Evolutionary conservation across 2,888 invertebrate genomes (phyloP), one percentile per base, ranked within the genome.

Genomic region (Salticus scenicus): DNA sequence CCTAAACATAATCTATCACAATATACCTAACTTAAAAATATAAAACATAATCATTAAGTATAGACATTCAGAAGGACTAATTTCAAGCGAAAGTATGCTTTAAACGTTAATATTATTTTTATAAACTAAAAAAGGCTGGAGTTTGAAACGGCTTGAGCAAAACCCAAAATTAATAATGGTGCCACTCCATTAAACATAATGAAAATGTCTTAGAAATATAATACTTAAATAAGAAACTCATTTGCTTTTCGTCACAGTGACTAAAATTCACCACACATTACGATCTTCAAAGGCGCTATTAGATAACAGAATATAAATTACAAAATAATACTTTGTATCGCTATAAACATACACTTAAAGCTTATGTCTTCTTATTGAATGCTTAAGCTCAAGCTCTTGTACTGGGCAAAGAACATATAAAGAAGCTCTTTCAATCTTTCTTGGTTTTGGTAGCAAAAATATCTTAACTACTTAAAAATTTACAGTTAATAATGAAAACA

Each of bases 381-480:
- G 77, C 72, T 84, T 70, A 83, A 83, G 76, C 72, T 83, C 83
- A 84, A 84, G 83, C 83, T 84, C 83, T 77, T 84, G 57, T 84
- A 84, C 77, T 84, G 76, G 83, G 83, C 83, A 77, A 77, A 77
- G 67, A 84, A 84, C 83, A 84, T 83, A 83, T 84, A 84, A 84
- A 83, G 73, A 84, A 84, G 83, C 83, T 84, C 83, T 84, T 72
- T 77, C 66, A 57, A 77, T 84, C 47, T 83, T 83, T 84, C 77
- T 30, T 84, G 72, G 73, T 77, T 71, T 77, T 71, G 73, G 83
- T 84, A 84, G 83, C 83, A 84, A 84, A 84, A 84, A 84, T 84
- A 84, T 84, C 72, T 72, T 84, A 78, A 77, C 77, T 84, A 84
- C 83, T 77, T 84, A 84, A 84, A 84, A 84, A 84, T 84, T 77